Evolutionary conservation across 2,888 invertebrate genomes (phyloP).

Genomic region (Archips xylosteana): DNA sequence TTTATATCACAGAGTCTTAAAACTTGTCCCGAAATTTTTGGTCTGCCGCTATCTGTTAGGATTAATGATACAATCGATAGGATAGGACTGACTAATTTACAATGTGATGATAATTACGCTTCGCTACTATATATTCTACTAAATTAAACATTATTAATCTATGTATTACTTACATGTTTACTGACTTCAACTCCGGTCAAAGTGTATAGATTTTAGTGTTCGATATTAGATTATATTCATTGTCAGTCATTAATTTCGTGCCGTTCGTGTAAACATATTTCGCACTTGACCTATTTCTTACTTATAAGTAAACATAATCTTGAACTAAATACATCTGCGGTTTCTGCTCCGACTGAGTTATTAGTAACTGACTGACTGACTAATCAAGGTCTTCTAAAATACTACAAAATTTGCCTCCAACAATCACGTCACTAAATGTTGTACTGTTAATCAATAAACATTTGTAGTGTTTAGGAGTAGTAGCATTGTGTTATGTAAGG

Average conservation of each 20-base stretch:
- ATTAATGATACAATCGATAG: neutral
- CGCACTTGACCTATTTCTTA: constrained; percentile 26
- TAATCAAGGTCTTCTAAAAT: constrained; percentile 18
- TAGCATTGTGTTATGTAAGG: neutral
- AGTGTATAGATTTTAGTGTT: neutral
- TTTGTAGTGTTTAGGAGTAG: neutral
- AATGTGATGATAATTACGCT: neutral
- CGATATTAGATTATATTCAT: constrained; percentile 1
- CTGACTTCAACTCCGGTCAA: neutral
- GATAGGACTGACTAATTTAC: neutral
- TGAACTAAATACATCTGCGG: constrained; percentile 26
- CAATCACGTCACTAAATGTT: neutral
- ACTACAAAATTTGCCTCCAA: neutral
- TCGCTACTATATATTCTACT: neutral
- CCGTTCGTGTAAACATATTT: constrained; percentile 3
- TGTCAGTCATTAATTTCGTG: constrained; percentile 12
- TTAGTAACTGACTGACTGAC: constrained; percentile 2
- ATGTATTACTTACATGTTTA: neutral
- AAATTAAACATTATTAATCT: neutral
- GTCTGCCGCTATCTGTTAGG: too few species aligned
- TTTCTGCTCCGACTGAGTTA: constrained; percentile 7
- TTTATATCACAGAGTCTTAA: neutral
- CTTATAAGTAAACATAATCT: constrained; percentile 24
- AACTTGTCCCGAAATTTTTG: neutral
- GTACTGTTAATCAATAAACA: neutral